phyloP scores from a whole-genome alignment of 2,797 vertebrate genomes.

The Sebastes nivosus region DNA sequence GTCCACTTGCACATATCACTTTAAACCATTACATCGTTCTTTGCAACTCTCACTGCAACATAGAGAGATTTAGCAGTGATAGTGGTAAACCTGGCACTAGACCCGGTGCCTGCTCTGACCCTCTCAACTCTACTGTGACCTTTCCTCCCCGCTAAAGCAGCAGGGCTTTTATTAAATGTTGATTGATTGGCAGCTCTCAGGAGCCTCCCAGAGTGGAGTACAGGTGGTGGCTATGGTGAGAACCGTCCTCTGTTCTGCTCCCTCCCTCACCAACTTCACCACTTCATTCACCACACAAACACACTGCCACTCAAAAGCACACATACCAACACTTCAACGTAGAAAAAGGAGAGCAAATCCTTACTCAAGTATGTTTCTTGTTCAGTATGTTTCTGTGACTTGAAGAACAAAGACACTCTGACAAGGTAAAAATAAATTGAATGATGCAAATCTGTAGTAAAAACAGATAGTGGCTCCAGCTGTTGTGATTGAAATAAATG shows the following conservation, averaged over 20 bases:
- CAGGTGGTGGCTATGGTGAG: conserved; percentile 79
- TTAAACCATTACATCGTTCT: background rate
- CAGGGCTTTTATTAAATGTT: conserved; percentile 78
- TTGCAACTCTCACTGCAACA: background rate
- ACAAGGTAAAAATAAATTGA: conserved; percentile 5
- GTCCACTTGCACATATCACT: background rate
- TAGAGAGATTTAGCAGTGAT: conserved; percentile 8
- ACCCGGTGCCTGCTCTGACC: conserved; percentile 30
- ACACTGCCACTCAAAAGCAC: background rate
- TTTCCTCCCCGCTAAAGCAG: conserved; percentile 55
- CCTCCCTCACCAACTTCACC: conserved; percentile 34
- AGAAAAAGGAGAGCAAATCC: conserved; percentile 1
- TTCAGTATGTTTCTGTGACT: background rate
- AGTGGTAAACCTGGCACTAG: background rate
- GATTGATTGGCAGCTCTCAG: conserved; percentile 83
- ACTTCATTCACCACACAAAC: conserved; percentile 8
- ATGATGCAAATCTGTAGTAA: background rate
- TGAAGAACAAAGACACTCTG: background rate
- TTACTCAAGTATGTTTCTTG: background rate
- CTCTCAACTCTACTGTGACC: conserved; percentile 59
- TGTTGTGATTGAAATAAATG: conserved; percentile 59
- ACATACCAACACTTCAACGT: background rate
- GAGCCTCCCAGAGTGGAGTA: conserved; percentile 79
- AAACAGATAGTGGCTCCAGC: conserved; percentile 9
- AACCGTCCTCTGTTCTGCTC: conserved; percentile 58